Conservation (phyloP, 2,113 vertebrate species). For the Oenanthe oenanthe region DNA sequence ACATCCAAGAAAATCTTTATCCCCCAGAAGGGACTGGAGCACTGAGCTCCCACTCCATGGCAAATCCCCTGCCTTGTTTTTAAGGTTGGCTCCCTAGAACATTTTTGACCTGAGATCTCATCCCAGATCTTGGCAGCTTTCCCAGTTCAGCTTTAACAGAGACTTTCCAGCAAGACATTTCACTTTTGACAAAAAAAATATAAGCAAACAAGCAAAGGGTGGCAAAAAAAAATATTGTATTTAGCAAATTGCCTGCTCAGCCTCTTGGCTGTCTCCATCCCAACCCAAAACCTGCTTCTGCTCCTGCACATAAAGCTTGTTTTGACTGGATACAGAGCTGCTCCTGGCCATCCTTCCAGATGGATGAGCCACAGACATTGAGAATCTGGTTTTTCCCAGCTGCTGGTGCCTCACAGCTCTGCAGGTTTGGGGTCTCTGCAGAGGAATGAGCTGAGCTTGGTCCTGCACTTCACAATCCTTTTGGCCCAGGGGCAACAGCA, state of each 20-base stretch:
- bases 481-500: neutral
- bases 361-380: neutral
- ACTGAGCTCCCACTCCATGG: neutral
- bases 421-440: neutral
- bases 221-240: neutral
- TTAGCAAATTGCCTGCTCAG: neutral
- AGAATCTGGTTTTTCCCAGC: neutral
- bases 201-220: neutral
- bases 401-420: neutral
- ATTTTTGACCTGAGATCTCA: conserved; percentile 4
- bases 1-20: neutral
- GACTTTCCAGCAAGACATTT: conserved; percentile 1
- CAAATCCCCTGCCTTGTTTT: neutral
- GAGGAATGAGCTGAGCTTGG: neutral
- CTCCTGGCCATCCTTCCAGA: neutral
- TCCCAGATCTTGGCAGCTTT: neutral
- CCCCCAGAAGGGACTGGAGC: neutral
- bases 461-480: neutral
- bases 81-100: neutral
- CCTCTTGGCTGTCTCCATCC: neutral
- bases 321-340: neutral
- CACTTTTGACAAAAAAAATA: neutral
- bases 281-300: conserved; percentile 8
- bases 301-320: neutral
- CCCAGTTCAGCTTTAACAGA: conserved; percentile 12